A percentile compares a stretch with the other conserved stretches of the same genome.
phyloP scores from a whole-genome alignment of 2,888 invertebrate species.

The Slavum lentiscoides region DNA sequence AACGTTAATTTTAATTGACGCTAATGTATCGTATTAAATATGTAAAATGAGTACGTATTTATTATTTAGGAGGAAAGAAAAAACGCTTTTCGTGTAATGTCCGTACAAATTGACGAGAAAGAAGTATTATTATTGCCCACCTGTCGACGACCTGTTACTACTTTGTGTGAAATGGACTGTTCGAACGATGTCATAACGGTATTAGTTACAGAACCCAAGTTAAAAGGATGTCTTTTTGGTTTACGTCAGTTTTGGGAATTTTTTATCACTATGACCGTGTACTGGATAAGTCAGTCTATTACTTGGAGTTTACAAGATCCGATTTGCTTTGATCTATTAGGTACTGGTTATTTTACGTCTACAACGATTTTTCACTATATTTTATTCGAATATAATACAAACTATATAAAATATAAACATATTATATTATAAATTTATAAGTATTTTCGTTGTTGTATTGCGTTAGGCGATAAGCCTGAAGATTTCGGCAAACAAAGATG shows the following conservation, averaged over 20 bases:
- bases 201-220: not conserved
- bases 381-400: not conserved
- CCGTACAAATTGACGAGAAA: not conserved
- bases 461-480: constrained; percentile 43
- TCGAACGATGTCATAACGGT: not conserved
- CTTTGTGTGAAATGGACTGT: constrained; percentile 14
- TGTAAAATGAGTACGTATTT: not conserved
- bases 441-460: not conserved
- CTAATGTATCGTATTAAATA: too few relatives aligned
- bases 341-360: not conserved
- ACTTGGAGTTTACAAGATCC: constrained; percentile 50
- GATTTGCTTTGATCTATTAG: constrained; percentile 54
- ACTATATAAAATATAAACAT: not conserved
- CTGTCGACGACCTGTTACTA: not conserved
- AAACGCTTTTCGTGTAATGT: not conserved
- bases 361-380: not conserved
- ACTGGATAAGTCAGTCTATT: constrained; percentile 43
- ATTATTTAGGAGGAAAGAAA: not conserved
- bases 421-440: not conserved
- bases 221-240: not conserved
- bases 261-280: constrained; percentile 26
- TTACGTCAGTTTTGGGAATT: constrained; percentile 31
- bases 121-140: not conserved
- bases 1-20: too few relatives aligned
- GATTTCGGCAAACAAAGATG: constrained; percentile 50